Evolutionary conservation across 2,888 invertebrate species (phyloP).

Genomic region (Nephrotoma appendiculata): DNA sequence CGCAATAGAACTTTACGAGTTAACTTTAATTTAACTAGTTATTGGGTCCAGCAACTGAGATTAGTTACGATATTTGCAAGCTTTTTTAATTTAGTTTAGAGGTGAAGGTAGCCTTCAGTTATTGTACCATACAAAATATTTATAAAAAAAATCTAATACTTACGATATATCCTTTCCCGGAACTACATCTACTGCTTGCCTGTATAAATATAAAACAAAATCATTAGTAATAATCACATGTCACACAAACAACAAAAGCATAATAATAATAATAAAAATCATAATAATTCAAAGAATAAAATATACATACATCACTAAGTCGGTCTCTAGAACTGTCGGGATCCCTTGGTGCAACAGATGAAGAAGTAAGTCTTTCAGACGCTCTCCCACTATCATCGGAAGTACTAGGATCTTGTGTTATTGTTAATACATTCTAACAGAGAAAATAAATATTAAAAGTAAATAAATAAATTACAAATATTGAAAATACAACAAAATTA

Average conservation of each 20-base stretch:
- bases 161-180: conserved; percentile 91
- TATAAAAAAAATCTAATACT: conserved; percentile 34
- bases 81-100: too few species aligned
- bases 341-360: conserved; percentile 59
- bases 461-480: not conserved
- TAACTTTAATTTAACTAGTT: too few species aligned
- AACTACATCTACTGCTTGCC: conserved; percentile 86
- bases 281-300: not conserved
- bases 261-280: not conserved
- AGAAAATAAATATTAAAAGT: conserved; percentile 7
- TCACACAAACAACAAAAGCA: not conserved
- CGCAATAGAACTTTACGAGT: too few species aligned
- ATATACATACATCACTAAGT: conserved; percentile 65
- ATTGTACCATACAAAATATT: too few species aligned
- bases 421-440: conserved; percentile 49
- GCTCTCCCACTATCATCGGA: conserved; percentile 75
- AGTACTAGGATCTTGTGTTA: conserved; percentile 65
- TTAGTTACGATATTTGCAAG: too few species aligned
- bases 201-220: conserved; percentile 37
- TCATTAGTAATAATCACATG: not conserved
- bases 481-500: not conserved
- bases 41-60: too few species aligned
- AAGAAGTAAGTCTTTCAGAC: conserved; percentile 64
- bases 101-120: too few species aligned
- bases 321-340: conserved; percentile 69